A percentile compares a stretch with the other conserved stretches of the same genome.
phyloP scores from a whole-genome alignment of 2,888 invertebrate species.

The Phortica okadai region DNA sequence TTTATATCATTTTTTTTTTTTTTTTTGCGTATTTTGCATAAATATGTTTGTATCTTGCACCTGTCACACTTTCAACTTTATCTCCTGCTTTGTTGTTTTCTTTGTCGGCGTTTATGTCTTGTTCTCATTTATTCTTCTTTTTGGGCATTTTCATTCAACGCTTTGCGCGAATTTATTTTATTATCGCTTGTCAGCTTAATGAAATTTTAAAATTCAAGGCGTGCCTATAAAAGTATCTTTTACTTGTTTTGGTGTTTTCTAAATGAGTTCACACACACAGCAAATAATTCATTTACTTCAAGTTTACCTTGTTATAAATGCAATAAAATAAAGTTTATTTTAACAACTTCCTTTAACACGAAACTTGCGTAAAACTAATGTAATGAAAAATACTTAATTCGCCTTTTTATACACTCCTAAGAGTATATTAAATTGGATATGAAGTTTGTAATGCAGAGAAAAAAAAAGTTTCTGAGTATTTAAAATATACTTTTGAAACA shows the following conservation, averaged over 20 bases:
- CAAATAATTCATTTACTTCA: too few relatives aligned
- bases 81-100: conserved; percentile 8
- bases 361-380: not conserved
- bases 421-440: too few relatives aligned
- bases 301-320: too few relatives aligned
- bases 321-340: not conserved
- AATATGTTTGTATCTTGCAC: not conserved
- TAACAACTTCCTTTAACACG: not conserved
- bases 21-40: conserved; percentile 54
- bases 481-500: too few relatives aligned
- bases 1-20: conserved; percentile 35
- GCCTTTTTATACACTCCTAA: too few relatives aligned
- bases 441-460: not conserved
- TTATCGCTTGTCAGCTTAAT: not conserved
- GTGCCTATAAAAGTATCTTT: conserved; percentile 6
- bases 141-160: conserved; percentile 10
- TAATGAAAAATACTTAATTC: not conserved
- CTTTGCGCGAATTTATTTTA: too few relatives aligned
- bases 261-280: too few relatives aligned
- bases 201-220: conserved; percentile 12
- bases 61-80: conserved; percentile 14
- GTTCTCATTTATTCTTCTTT: conserved; percentile 28
- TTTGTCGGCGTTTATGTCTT: conserved; percentile 35
- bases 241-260: not conserved
- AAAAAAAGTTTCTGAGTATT: too few relatives aligned